Conservation (phyloP, 92 coral and sea anemone genomes). For the Epizoanthus stellaris region DNA sequence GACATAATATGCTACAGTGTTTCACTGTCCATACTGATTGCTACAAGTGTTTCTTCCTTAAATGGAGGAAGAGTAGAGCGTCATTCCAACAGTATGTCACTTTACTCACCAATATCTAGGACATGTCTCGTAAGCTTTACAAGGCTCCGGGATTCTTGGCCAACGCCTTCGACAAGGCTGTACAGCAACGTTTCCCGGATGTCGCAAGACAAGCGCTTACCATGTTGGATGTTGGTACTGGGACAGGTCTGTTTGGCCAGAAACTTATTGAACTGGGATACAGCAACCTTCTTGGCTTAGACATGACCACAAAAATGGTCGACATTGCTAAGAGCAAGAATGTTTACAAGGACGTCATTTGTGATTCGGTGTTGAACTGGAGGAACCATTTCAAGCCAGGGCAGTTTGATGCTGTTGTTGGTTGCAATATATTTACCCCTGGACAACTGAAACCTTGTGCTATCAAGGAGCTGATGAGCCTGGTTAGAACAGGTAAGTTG, state of each 20-base stretch:
- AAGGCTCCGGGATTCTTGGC: conserved; percentile 17
- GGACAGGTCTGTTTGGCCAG: conserved; percentile 38
- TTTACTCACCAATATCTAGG: neutral
- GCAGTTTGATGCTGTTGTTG: conserved; percentile 39
- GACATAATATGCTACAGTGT: no score
- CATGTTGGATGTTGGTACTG: conserved; percentile 38
- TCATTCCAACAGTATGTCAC: no score
- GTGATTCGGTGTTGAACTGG: conserved; percentile 38
- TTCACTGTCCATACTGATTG: no score
- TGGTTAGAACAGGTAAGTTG: conserved; percentile 34
- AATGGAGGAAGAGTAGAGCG: no score
- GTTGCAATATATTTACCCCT: conserved; percentile 37
- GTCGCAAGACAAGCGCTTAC: neutral
- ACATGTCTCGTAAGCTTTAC: conserved; percentile 17
- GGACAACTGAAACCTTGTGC: conserved; percentile 48
- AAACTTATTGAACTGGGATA: conserved; percentile 12
- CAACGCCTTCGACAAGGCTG: neutral
- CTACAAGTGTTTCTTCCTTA: no score
- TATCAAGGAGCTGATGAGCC: conserved; percentile 25
- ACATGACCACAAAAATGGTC: conserved; percentile 37
- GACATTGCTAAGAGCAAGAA: conserved; percentile 34
- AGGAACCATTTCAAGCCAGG: conserved; percentile 22
- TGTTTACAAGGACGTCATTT: conserved; percentile 27
- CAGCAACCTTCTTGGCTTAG: conserved; percentile 23
- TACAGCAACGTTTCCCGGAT: conserved; percentile 2